phyloP scores from a whole-genome alignment of 2,888 invertebrate genomes.

The Halocaridina rubra region DNA sequence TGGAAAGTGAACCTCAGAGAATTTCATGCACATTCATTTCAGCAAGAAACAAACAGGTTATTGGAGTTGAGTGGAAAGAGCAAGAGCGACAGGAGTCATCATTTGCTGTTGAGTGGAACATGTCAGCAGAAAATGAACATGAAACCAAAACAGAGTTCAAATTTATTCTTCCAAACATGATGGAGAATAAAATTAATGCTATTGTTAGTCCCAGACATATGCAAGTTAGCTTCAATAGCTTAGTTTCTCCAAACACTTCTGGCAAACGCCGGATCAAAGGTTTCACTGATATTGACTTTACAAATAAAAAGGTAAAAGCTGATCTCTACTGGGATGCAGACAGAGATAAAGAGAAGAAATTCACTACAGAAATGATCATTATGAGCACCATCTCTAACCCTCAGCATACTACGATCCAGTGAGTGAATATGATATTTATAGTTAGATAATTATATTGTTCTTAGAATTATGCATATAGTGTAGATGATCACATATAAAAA shows the following conservation, averaged over 20 bases:
- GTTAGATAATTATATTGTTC: background rate
- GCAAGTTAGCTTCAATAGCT: background rate
- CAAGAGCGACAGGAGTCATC: background rate
- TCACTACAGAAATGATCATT: background rate
- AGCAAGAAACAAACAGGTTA: background rate
- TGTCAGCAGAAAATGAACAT: background rate
- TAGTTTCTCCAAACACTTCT: background rate
- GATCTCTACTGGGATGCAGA: constrained; percentile 35
- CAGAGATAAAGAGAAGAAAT: background rate
- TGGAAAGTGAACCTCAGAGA: background rate
- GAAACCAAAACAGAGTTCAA: background rate
- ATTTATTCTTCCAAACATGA: background rate
- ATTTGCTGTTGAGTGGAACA: background rate
- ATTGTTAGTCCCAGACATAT: background rate
- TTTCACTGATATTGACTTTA: constrained; percentile 13
- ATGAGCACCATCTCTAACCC: background rate
- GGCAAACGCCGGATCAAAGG: constrained; percentile 6
- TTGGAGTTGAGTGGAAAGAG: background rate
- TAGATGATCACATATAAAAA: too few relatives aligned
- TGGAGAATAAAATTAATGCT: background rate
- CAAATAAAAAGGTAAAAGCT: background rate
- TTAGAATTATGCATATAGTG: background rate
- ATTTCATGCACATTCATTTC: background rate
- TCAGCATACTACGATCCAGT: background rate
- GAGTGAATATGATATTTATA: background rate